Conservation (phyloP, 2,888 invertebrate genomes). For the Hydrotaea cyrtoneurina region DNA sequence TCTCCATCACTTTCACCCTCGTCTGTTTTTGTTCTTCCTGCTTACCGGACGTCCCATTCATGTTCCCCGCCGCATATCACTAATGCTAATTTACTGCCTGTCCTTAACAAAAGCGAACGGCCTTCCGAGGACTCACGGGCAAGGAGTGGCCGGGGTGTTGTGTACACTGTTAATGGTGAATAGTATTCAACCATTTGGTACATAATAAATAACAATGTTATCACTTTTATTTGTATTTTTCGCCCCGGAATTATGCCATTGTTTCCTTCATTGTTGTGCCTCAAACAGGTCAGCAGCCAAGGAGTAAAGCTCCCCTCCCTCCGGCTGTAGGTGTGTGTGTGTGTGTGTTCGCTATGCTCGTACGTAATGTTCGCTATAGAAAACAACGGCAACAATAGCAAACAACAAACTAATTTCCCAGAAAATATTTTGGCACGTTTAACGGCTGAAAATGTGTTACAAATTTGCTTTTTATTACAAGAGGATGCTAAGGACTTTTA, state of each 20-base stretch:
- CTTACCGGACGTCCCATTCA: neutral
- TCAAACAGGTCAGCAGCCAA: conserved; percentile 59
- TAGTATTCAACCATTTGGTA: conserved; percentile 29
- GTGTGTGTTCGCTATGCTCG: conserved; percentile 24
- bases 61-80: neutral
- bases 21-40: conserved; percentile 11
- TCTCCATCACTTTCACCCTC: conserved; percentile 42
- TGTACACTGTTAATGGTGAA: conserved; percentile 40
- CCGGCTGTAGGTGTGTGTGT: conserved; percentile 21
- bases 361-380: conserved; percentile 13
- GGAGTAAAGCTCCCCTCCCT: conserved; percentile 25
- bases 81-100: conserved; percentile 49
- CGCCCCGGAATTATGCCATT: conserved; percentile 43
- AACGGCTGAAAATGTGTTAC: conserved; percentile 66
- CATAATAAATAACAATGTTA: conserved; percentile 53
- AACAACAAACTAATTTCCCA: conserved; percentile 62
- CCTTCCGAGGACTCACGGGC: too few relatives aligned
- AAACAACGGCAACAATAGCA: conserved; percentile 41
- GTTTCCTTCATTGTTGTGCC: conserved; percentile 49
- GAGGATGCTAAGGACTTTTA: conserved; percentile 67
- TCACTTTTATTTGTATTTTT: conserved; percentile 60
- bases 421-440: conserved; percentile 67
- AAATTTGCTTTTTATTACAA: conserved; percentile 70
- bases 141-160: neutral
- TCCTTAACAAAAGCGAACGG: neutral